These are phyloP conservation scores for Slavum lentiscoides DNA, from an alignment of 2,888 invertebrate genomes.

Conservation along the genomic window DNA sequence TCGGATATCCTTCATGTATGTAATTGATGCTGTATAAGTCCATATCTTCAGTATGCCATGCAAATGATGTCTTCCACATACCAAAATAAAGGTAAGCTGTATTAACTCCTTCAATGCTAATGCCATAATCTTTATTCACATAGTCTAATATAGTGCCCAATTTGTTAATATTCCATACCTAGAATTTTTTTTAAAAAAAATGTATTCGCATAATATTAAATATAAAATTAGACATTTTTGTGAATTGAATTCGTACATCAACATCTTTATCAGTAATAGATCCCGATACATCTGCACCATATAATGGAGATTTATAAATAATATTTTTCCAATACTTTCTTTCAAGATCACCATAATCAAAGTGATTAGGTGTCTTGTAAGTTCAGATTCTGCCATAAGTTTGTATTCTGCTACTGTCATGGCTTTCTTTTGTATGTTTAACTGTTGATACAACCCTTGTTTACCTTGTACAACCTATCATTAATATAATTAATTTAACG, in stretches of 20 bases:
- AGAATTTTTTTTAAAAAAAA: slow-evolving; percentile 53
- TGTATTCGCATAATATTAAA: not conserved
- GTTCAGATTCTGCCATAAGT: slow-evolving; percentile 71
- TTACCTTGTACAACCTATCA: slow-evolving; percentile 79
- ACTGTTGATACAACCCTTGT: slow-evolving; percentile 93
- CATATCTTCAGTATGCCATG: slow-evolving; percentile 99
- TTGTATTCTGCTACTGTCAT: slow-evolving; percentile 89
- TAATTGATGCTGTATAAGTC: slow-evolving; percentile 99
- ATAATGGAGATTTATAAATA: slow-evolving; percentile 92
- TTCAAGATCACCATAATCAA: slow-evolving; percentile 85
- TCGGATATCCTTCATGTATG: slow-evolving; percentile 95
- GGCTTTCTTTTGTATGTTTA: slow-evolving; percentile 92
- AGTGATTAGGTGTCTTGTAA: slow-evolving; percentile 78
- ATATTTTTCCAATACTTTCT: slow-evolving; percentile 99
- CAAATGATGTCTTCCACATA: slow-evolving; percentile 99
- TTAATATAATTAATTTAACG: slow-evolving; percentile 15
- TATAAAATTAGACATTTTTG: not conserved
- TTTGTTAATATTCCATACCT: slow-evolving; percentile 91
- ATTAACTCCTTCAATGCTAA: slow-evolving; percentile 95
- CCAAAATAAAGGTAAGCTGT: slow-evolving; percentile 99
- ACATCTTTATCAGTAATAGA: slow-evolving; percentile 89
- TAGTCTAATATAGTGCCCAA: slow-evolving; percentile 92
- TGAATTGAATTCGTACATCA: slow-evolving; percentile 63
- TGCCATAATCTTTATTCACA: slow-evolving; percentile 92
- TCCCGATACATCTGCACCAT: slow-evolving; percentile 98